Evolutionary conservation across 2,113 vertebrate species (phyloP), one percentile per base, ranked within the genome.

Genomic region (Oceanodroma tethys): DNA sequence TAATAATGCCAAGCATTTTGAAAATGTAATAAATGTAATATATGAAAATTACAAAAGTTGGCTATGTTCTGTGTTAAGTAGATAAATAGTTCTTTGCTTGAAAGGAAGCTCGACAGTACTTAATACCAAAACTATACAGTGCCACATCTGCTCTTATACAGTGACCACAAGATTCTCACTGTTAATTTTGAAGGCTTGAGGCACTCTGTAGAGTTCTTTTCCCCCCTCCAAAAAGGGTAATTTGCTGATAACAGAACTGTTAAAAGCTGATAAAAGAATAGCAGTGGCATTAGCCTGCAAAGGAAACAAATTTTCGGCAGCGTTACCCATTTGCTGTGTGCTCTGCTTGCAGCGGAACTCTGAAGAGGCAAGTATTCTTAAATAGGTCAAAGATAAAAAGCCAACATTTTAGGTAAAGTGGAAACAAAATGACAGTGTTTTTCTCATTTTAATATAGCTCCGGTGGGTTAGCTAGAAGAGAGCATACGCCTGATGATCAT

Each of bases 1-100:
- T 98, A 98, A 98, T 98, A 97, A 95, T 97, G 90, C 93, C 93
- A 97, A 95, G 97, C 94, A 95, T 98, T 98, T 98, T 88, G 91
- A 98, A 98, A n/a, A n/a, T n/a, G n/a, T n/a, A n/a, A 97, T 98
- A 80, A 90, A 97, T 96, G 92, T 97, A 95, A 95, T 96, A 95
- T 91, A 83, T 93, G 85, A 95, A 97, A 98, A 71, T 95, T 97
- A 97, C 95, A 97, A 97, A 96, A 97, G 91, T 95, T 97, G 93
- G 81, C 82, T 96, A 53, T 93, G 85, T 97, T 90, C 90, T 97
- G 94, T 91, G 88, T 91, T 93, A 96, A 97, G 96, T 62, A 96
- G 88, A 90, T 96, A 97, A 91, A 95, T 89, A 68, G 75, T 97
- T 95, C 90, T 91, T 84, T 86, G 58, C 94, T 97, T 94, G 93